These are phyloP conservation scores for Clinocottus analis DNA, from an alignment of 2,113 vertebrate genomes.

Conservation along the genomic window DNA sequence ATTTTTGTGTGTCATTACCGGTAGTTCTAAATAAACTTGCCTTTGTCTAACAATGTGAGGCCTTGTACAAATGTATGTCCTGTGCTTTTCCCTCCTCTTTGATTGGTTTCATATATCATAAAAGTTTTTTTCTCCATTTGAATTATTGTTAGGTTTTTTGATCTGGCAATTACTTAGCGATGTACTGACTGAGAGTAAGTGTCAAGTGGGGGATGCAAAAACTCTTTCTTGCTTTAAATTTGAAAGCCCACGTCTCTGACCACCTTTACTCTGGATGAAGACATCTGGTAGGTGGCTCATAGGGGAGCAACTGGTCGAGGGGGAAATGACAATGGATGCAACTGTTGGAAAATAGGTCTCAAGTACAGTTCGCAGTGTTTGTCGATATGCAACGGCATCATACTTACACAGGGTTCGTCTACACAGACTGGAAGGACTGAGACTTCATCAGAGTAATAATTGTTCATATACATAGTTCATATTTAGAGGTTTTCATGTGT, in stretches of 20 bases:
- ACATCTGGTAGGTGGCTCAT: slow-evolving; percentile 27
- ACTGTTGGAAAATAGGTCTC: not conserved
- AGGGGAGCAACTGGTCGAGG: not conserved
- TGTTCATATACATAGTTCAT: too few relatives aligned
- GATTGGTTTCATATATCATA: not conserved
- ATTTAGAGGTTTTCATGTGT: too few relatives aligned
- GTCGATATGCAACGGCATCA: not conserved
- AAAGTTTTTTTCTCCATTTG: not conserved
- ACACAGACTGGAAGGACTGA: not conserved
- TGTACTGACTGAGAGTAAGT: not conserved
- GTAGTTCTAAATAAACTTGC: slow-evolving; percentile 85
- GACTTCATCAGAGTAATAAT: not conserved
- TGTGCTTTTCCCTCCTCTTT: slow-evolving; percentile 46
- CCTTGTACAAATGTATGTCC: slow-evolving; percentile 53
- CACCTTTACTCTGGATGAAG: slow-evolving; percentile 39
- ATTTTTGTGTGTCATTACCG: slow-evolving; percentile 87
- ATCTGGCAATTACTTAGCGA: not conserved
- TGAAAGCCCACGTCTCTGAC: not conserved
- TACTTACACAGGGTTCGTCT: not conserved
- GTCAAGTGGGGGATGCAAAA: not conserved
- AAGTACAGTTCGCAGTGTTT: not conserved
- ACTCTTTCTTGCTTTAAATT: slow-evolving; percentile 14
- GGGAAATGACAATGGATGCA: not conserved
- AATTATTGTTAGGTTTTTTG: not conserved
- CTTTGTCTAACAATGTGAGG: slow-evolving; percentile 81